Base-by-base conservation (phyloP, 2,888 invertebrate species). In the Ptychoptera contaminata region DNA sequence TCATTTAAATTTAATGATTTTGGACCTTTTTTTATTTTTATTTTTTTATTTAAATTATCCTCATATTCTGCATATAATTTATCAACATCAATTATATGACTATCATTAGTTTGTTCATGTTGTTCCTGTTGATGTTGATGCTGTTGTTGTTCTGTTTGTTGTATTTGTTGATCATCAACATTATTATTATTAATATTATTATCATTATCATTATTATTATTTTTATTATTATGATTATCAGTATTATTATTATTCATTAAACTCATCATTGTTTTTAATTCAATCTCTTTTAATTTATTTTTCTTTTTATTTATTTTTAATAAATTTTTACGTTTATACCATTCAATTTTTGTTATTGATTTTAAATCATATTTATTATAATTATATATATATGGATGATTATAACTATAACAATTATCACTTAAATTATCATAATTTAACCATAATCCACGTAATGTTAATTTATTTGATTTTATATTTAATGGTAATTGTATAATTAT, bases 401-500 rank as follows among this genome's bases (percentile, higher is more conserved):
- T 49, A 44, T 53, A 64, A 47, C 60, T 65, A 12, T 52, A 53
- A 49, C 69, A 66, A 30, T 64, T 62, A 51, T 73, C 71, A 49
- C 71, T 73, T 37, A 70, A 61, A 52, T 73, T 73, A 52, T 73
- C 72, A 51, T 70, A 73, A 47, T 61, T 68, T 5, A 70, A 51
- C 61, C 72, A 72, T 48, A 72, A 58, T 2, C 63, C 67, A 16
- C 73, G 59, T 16, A 73, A 53, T 0, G 69, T 69, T 23, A 66
- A 61, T 37, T 59, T 63, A 40, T 63, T 62, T 8, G 68, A 56
- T 34, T 63, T 60, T 1, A 73, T 58, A 0, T 56, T 56, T 5
- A 58, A 54, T 1, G 73, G 73, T 43, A 72, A 56, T 0, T 65
- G 55, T 2, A 71, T 59, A 43, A 60, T 58, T 53, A 71, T 55